Conservation (phyloP, 2,797 vertebrate species). For the Alca torda region DNA sequence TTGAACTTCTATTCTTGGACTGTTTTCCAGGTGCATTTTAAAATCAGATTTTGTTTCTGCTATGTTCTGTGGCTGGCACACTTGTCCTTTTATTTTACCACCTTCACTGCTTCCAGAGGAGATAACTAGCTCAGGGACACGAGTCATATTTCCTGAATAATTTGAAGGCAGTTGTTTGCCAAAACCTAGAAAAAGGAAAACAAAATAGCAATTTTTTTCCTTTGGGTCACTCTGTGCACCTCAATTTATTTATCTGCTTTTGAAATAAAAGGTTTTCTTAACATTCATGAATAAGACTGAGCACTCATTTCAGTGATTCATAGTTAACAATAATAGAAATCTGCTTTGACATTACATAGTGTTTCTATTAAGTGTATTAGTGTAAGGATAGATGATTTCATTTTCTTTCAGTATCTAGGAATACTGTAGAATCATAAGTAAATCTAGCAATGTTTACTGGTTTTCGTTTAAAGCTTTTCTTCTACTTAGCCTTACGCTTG, state of each 20-base stretch:
- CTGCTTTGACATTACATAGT: not conserved
- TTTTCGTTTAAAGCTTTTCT: not conserved
- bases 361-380: not conserved
- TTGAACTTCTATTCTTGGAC: not conserved
- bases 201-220: not conserved
- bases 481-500: not conserved
- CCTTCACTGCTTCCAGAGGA: conserved; percentile 11
- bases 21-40: not conserved
- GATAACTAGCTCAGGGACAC: not conserved
- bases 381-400: not conserved
- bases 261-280: not conserved
- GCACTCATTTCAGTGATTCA: not conserved
- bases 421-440: not conserved
- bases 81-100: conserved; percentile 21
- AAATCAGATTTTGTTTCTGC: conserved; percentile 6
- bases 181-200: not conserved
- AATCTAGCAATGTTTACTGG: not conserved
- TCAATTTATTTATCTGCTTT: not conserved
- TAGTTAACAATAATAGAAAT: not conserved
- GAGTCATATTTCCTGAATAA: not conserved
- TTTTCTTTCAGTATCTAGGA: not conserved
- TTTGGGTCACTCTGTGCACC: not conserved
- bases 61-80: conserved; percentile 1
- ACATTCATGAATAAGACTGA: not conserved
- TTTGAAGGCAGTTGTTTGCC: not conserved